These are phyloP conservation scores for Spisula subtruncata DNA, from an alignment of 2,888 invertebrate genomes.

Conservation along the genomic window DNA sequence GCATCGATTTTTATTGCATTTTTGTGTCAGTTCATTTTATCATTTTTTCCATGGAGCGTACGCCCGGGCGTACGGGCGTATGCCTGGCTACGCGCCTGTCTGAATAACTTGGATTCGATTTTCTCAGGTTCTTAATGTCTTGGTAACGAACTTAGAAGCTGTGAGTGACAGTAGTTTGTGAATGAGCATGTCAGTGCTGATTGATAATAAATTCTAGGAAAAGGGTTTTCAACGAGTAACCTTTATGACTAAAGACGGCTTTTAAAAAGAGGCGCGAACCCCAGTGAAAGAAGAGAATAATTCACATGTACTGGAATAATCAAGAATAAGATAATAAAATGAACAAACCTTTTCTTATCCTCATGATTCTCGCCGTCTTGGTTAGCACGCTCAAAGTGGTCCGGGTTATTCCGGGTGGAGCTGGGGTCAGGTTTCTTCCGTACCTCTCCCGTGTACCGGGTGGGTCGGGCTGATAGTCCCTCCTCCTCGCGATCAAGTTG, in stretches of 20 bases:
- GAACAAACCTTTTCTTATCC: not conserved
- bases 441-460: constrained; percentile 30
- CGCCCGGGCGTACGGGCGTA: too few species aligned
- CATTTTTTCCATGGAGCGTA: too few species aligned
- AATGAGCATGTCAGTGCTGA: too few species aligned
- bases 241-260: not conserved
- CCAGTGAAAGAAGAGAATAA: not conserved
- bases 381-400: not conserved
- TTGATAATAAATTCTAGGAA: too few species aligned
- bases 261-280: not conserved
- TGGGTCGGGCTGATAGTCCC: constrained; percentile 11
- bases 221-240: not conserved
- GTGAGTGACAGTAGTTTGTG: too few species aligned
- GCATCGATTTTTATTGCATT: too few species aligned
- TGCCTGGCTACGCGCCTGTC: too few species aligned
- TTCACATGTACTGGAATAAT: not conserved
- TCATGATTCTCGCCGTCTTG: not conserved
- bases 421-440: not conserved
- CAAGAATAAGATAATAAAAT: not conserved
- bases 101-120: too few species aligned
- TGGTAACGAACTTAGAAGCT: too few species aligned
- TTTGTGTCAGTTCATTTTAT: too few species aligned
- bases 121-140: too few species aligned
- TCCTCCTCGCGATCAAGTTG: constrained; percentile 41
- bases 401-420: not conserved